phyloP scores from a whole-genome alignment of 2,888 invertebrate genomes.

The Dolomedes plantarius region DNA sequence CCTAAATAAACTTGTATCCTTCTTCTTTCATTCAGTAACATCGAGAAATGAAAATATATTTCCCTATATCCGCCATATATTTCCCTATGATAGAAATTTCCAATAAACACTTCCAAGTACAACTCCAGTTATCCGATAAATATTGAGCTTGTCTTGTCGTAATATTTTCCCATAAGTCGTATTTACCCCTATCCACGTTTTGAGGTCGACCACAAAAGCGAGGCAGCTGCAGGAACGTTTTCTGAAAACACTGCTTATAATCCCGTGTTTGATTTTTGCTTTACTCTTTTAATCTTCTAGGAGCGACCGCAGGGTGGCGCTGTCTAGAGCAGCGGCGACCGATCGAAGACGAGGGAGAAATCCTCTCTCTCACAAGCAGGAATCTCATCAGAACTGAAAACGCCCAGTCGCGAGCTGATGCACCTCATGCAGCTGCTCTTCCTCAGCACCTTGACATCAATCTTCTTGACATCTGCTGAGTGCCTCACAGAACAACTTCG shows the following conservation, averaged over 20 bases:
- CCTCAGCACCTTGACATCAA: constrained; percentile 9
- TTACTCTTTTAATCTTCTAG: constrained; percentile 27
- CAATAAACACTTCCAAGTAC: neutral
- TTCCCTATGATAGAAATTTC: neutral
- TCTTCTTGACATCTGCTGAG: neutral
- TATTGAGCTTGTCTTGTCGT: neutral
- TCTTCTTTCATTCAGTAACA: no score
- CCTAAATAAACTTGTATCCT: no score
- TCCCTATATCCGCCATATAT: no score
- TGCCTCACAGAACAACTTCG: neutral
- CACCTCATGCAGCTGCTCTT: constrained; percentile 16
- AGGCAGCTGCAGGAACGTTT: neutral
- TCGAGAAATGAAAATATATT: no score
- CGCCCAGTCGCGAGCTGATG: constrained; percentile 45
- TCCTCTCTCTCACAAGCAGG: constrained; percentile 22
- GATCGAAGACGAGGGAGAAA: constrained; percentile 49
- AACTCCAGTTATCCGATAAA: neutral
- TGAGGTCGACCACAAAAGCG: neutral
- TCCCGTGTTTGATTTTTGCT: constrained; percentile 7
- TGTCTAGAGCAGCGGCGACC: constrained; percentile 33
- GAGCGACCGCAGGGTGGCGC: constrained; percentile 51
- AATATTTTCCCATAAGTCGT: neutral
- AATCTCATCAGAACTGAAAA: constrained; percentile 55
- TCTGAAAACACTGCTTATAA: neutral
- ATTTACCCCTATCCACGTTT: neutral